Conservation (phyloP, 2,113 vertebrate species). For the Coracopsis vasa region DNA sequence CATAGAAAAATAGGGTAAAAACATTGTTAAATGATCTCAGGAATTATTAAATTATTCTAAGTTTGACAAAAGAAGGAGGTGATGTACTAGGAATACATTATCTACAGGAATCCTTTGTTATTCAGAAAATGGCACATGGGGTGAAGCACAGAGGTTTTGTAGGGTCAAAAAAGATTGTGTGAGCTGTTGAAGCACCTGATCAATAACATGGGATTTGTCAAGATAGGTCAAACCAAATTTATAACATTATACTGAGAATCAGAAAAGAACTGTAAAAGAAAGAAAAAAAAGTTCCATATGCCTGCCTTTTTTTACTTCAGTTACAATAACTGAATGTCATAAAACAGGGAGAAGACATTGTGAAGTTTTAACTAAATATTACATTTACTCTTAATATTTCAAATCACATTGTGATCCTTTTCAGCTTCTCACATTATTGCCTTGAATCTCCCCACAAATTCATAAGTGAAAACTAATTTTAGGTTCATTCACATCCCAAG, state of each 20-base stretch:
- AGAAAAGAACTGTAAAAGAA: not conserved
- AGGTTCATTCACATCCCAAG: not conserved
- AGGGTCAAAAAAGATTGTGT: not conserved
- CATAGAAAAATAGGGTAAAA: not conserved
- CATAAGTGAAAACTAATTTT: not conserved
- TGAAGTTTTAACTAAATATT: not conserved
- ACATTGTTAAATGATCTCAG: not conserved
- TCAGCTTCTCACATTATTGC: not conserved
- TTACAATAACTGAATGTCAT: not conserved
- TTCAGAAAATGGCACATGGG: not conserved
- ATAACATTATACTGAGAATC: not conserved
- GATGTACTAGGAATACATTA: not conserved
- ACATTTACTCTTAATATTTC: not conserved
- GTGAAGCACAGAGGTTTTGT: not conserved
- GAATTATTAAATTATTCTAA: not conserved
- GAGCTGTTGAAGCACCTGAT: not conserved
- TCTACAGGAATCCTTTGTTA: not conserved
- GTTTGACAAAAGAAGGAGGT: not conserved
- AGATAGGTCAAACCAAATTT: not conserved
- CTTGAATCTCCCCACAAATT: not conserved
- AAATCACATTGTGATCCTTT: not conserved
- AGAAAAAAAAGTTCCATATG: not conserved
- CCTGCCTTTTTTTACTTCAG: not conserved
- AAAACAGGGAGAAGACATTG: not conserved
- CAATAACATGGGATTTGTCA: not conserved